Conservation (phyloP, 2,113 vertebrate genomes). For the Nothoprocta perdicaria region DNA sequence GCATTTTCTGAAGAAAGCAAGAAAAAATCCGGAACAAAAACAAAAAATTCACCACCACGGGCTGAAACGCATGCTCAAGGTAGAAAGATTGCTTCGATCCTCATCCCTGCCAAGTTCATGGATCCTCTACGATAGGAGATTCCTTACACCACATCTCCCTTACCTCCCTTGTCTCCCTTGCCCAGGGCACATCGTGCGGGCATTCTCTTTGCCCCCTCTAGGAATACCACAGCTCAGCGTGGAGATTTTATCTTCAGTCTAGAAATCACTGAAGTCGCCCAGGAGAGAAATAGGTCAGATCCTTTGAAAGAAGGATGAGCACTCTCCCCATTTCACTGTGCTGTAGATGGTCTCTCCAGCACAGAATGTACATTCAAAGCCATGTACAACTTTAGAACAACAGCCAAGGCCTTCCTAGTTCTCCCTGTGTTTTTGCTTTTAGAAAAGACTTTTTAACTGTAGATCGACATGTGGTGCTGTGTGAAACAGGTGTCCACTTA, state of each 20-base stretch:
- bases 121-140: background rate
- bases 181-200: rapidly evolving
- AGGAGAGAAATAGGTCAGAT: background rate
- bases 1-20: background rate
- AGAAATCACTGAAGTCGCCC: background rate
- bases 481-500: background rate
- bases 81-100: background rate
- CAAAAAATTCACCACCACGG: background rate
- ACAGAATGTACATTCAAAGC: background rate
- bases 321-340: background rate
- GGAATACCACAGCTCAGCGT: rapidly evolving
- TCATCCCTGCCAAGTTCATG: background rate
- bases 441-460: background rate
- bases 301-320: background rate
- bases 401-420: background rate
- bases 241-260: background rate
- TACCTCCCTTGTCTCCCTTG: background rate
- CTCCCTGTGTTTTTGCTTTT: background rate
- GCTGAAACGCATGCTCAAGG: background rate
- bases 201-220: background rate
- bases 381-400: background rate
- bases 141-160: background rate
- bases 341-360: background rate
- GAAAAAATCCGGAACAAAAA: background rate
- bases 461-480: background rate